Conservation (phyloP, 1,140 invertebrate species). For the Pinna nobilis region DNA sequence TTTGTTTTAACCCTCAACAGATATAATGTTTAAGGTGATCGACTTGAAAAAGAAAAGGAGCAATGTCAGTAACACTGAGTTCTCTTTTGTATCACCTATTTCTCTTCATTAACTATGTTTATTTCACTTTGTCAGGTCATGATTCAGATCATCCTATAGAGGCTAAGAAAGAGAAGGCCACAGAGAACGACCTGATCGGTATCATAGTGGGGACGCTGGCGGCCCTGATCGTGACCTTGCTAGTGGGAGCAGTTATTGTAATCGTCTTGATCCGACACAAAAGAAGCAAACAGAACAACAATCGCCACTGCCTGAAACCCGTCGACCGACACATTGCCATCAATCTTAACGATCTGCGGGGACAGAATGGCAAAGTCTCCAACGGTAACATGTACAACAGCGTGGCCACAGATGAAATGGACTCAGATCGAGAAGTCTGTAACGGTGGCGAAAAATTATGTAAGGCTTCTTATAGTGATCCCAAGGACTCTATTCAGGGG, state of each 20-base stretch:
- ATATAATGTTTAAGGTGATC: no score
- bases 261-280: constrained; percentile 84
- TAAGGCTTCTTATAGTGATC: constrained; percentile 79
- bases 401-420: constrained; percentile 76
- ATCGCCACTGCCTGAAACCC: constrained; percentile 74
- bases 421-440: constrained; percentile 69
- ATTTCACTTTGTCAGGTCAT: no score
- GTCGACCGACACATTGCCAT: constrained; percentile 69
- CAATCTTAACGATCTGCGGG: constrained; percentile 67
- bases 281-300: constrained; percentile 85
- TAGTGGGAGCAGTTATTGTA: constrained; percentile 82
- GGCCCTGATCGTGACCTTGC: constrained; percentile 84
- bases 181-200: constrained; percentile 80
- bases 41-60: no score
- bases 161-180: constrained; percentile 18
- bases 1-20: no score
- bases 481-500: constrained; percentile 76
- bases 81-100: no score
- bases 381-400: constrained; percentile 79
- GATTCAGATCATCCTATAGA: not conserved
- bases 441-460: constrained; percentile 51
- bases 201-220: constrained; percentile 87
- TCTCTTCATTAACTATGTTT: no score
- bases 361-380: constrained; percentile 72
- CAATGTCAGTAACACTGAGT: no score